These are phyloP conservation scores for Gymnobelideus leadbeateri DNA, from an alignment of 2,113 vertebrate species.

Conservation along the genomic window DNA sequence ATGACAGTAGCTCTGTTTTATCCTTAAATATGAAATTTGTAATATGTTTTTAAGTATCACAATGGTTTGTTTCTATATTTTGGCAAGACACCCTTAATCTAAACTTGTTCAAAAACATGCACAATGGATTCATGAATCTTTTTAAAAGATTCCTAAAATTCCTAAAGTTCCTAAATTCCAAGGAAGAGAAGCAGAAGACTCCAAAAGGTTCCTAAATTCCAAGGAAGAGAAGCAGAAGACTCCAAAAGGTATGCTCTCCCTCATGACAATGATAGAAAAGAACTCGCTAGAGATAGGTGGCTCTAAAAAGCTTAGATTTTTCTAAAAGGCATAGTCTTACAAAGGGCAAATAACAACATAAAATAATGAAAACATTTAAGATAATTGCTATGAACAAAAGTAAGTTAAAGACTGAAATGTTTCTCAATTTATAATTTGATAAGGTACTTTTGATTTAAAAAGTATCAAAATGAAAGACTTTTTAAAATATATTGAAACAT, in stretches of 20 bases:
- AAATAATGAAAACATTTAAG: not conserved
- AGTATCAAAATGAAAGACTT: not conserved
- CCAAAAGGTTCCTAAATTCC: not conserved
- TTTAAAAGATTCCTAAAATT: conserved; percentile 7
- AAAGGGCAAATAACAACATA: not conserved
- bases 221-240: conserved; percentile 31
- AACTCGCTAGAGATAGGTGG: not conserved
- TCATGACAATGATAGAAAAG: conserved; percentile 1
- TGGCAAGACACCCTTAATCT: not conserved
- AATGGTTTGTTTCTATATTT: conserved; percentile 16
- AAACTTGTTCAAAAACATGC: not conserved
- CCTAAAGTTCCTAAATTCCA: too few species aligned
- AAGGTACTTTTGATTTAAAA: not conserved
- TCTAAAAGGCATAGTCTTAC: not conserved
- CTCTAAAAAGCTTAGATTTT: conserved; percentile 2
- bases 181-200: conserved; percentile 5
- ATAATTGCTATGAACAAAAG: not conserved
- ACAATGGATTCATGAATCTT: not conserved
- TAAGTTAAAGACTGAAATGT: not conserved
- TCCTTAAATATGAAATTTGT: conserved; percentile 75
- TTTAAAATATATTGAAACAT: not conserved
- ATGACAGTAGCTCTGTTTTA: conserved; percentile 52
- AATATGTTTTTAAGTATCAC: conserved; percentile 35
- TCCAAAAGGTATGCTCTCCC: not conserved
- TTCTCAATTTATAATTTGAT: not conserved